A percentile compares a stretch with the other conserved stretches of the same genome.
phyloP scores from a whole-genome alignment of 2,113 vertebrate genomes.

The Tyto alba region DNA sequence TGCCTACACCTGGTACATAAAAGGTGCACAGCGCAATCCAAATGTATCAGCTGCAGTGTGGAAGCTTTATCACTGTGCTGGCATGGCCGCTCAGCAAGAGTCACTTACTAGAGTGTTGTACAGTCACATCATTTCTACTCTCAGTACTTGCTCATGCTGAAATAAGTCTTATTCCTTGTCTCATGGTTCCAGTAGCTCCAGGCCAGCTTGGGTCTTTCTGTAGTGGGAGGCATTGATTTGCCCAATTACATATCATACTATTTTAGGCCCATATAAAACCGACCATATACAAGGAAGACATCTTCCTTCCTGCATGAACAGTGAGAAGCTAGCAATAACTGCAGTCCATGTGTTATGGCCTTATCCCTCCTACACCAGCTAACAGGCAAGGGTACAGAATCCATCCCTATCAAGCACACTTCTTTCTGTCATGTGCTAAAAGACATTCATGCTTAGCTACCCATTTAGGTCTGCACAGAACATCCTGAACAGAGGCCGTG shows the following conservation, averaged over 20 bases:
- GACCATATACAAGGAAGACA: not conserved
- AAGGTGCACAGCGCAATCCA: not conserved
- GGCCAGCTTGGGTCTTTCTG: not conserved
- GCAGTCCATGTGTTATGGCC: not conserved
- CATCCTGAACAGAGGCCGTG: not conserved
- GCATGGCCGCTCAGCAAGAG: not conserved
- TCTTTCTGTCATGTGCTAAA: not conserved
- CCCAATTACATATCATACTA: not conserved
- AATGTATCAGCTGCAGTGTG: accelerated
- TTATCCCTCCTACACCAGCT: not conserved
- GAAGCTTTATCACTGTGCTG: not conserved
- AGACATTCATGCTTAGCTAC: not conserved
- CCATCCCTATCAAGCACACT: not conserved
- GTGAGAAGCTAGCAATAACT: not conserved
- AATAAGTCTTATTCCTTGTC: not conserved
- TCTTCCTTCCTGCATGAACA: not conserved
- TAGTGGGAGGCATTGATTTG: not conserved
- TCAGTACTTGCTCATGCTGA: not conserved
- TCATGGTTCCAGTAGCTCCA: not conserved
- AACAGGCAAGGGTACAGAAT: not conserved
- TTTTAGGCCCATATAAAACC: not conserved
- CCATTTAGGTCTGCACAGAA: not conserved
- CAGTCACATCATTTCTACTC: not conserved
- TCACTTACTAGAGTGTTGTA: not conserved
- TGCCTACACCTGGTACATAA: not conserved